These are phyloP conservation scores for Glyptemys insculpta DNA, from an alignment of 2,797 vertebrate species.

Conservation along the genomic window DNA sequence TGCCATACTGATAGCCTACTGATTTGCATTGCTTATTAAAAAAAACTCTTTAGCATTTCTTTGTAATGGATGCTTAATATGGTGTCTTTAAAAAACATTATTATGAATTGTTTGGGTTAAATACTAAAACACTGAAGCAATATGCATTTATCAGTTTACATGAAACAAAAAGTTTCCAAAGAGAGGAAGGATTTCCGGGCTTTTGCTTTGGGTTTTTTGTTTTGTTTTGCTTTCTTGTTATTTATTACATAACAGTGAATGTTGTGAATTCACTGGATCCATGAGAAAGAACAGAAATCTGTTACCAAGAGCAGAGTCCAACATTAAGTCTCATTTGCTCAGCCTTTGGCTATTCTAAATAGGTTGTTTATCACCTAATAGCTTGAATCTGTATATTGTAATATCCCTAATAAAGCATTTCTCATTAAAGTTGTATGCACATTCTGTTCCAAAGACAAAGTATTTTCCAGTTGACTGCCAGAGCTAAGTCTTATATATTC, in stretches of 20 bases:
- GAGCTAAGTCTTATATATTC: constrained; percentile 12
- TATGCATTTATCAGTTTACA: background rate
- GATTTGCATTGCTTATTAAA: constrained; percentile 54
- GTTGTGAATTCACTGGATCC: constrained; percentile 49
- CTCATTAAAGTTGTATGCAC: constrained; percentile 58
- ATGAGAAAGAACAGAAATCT: constrained; percentile 58
- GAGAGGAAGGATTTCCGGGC: background rate
- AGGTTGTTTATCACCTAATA: constrained; percentile 40
- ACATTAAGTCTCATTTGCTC: constrained; percentile 50
- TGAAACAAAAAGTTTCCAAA: background rate
- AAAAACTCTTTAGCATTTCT: constrained; percentile 43
- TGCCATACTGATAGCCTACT: constrained; percentile 47
- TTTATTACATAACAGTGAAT: constrained; percentile 35
- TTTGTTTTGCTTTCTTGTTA: background rate
- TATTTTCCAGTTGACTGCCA: background rate
- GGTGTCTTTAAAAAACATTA: background rate
- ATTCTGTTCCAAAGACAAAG: constrained; percentile 31
- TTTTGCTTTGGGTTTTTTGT: background rate
- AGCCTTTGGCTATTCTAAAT: constrained; percentile 50
- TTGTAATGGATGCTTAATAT: background rate
- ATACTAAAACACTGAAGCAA: background rate
- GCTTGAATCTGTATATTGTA: constrained; percentile 48
- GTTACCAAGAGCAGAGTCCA: constrained; percentile 18
- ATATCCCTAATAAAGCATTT: constrained; percentile 31
- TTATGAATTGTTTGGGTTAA: background rate